Base-by-base conservation (phyloP, 2,888 invertebrate genomes). In the Pyrocoelia pectoralis region DNA sequence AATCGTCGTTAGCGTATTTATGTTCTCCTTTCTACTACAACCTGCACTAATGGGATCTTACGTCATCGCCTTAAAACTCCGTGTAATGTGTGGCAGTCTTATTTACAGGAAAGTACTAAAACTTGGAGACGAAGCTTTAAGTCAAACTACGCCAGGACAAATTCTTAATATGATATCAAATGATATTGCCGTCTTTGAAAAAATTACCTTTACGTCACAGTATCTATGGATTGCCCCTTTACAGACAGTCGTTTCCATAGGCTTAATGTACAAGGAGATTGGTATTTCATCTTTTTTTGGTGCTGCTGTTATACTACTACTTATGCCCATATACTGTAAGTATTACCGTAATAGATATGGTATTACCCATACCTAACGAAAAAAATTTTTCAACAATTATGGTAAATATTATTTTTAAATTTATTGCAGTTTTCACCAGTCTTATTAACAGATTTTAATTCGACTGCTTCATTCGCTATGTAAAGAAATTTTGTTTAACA, bases 61-160 rank as follows among this genome's bases (percentile, higher is more conserved):
- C 15, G 15, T 93, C 74, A 87, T 93, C 81, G 95, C 95, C 56
- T 92, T 94, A 93, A 89, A 92, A 80, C 85, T 94, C 78, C 84
- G 95, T 9, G 87, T 95, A 0, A 93, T 92, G 0, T 90, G 92
- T 76, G 94, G 94, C 75, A 90, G 93, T 0, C 83, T 96, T 14
- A 89, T 96, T 67, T 95, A 94, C 77, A 86, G 94, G 77, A 96
- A 96, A 69, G 70, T 80, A 2, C 65, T 82, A 29, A 76, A 75
- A 51, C 66, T 82, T 29, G 78, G 92, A 73, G 89, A 89, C 78
- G 87, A 87, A 0, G 90, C 94, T 0, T 75, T 95, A 65, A 88
- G 89, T 1, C 86, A 91, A 75, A 93, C 93, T 9, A 93, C 94
- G 1, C 83, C 85, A 33, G 89, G 89, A 1, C 3, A 24, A 24